Evolutionary conservation across 2,888 invertebrate genomes (phyloP).

Genomic region (Exephanes ischioxanthus): DNA sequence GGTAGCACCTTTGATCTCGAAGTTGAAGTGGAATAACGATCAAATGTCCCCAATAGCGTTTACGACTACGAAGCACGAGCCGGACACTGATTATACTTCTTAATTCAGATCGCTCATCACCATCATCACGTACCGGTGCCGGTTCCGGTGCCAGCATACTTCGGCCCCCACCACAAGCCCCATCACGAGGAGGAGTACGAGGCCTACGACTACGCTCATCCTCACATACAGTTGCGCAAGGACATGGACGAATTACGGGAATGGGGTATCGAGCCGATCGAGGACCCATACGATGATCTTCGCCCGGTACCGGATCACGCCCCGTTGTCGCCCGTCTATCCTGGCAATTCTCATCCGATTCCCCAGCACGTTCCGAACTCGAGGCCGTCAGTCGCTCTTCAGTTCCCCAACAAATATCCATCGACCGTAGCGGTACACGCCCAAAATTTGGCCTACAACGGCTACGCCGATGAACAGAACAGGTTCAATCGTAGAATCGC

Average conservation of each 20-base stretch:
- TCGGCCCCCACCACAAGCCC: conserved; percentile 77
- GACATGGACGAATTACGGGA: conserved; percentile 83
- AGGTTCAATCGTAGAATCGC: conserved; percentile 73
- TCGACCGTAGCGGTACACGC: conserved; percentile 64
- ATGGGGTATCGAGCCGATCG: conserved; percentile 82
- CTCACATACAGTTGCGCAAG: conserved; percentile 82
- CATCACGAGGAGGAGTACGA: conserved; percentile 80
- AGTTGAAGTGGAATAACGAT: neutral
- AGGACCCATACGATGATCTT: conserved; percentile 76
- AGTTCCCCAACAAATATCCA: conserved; percentile 73
- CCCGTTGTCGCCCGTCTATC: conserved; percentile 53
- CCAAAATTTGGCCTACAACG: conserved; percentile 81
- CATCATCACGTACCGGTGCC: conserved; percentile 88
- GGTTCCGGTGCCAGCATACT: conserved; percentile 81
- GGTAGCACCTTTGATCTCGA: conserved; percentile 74
- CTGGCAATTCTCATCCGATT: conserved; percentile 69
- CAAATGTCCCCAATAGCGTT: neutral
- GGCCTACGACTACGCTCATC: conserved; percentile 82
- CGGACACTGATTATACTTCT: conserved; percentile 26
- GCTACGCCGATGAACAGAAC: conserved; percentile 75
- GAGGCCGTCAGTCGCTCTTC: conserved; percentile 69
- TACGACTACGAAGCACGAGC: conserved; percentile 14
- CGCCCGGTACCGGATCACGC: conserved; percentile 63
- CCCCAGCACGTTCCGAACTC: conserved; percentile 73
- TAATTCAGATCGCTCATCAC: conserved; percentile 89